Conservation (phyloP, 1,140 invertebrate genomes). For the Drosophila miranda region DNA sequence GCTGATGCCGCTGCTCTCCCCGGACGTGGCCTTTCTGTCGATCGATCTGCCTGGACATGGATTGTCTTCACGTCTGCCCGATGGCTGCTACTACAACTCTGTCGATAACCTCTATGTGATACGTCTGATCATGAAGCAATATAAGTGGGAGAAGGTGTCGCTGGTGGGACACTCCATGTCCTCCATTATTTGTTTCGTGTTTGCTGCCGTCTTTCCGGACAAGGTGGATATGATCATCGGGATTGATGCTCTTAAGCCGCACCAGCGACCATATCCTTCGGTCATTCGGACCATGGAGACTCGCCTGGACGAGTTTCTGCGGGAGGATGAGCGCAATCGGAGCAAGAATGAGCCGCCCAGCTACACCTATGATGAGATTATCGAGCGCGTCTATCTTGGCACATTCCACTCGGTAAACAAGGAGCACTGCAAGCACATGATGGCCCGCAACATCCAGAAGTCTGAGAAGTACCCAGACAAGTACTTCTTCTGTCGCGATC, state of each 20-base stretch:
- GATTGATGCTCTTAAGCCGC: slow-evolving; percentile 86
- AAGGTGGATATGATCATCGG: slow-evolving; percentile 86
- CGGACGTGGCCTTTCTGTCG: slow-evolving; percentile 85
- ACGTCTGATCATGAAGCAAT: slow-evolving; percentile 85
- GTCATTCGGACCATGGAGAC: slow-evolving; percentile 72
- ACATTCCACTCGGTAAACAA: slow-evolving; percentile 84
- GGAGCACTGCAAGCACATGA: slow-evolving; percentile 84
- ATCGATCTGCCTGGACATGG: slow-evolving; percentile 90
- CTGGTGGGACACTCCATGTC: slow-evolving; percentile 88
- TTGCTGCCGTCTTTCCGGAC: slow-evolving; percentile 85
- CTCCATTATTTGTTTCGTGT: slow-evolving; percentile 84
- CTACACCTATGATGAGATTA: slow-evolving; percentile 85
- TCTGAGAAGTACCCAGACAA: slow-evolving; percentile 85
- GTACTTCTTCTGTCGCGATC: slow-evolving; percentile 86
- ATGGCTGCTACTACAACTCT: slow-evolving; percentile 85
- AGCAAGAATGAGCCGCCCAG: slow-evolving; percentile 84
- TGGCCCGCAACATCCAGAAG: slow-evolving; percentile 84
- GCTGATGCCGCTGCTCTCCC: slow-evolving; percentile 85
- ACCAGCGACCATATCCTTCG: slow-evolving; percentile 75
- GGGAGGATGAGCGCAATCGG: slow-evolving; percentile 82
- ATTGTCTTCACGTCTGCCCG: slow-evolving; percentile 86
- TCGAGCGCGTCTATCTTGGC: slow-evolving; percentile 83
- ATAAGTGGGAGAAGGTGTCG: slow-evolving; percentile 88
- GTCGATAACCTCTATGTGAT: slow-evolving; percentile 85
- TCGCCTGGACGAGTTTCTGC: slow-evolving; percentile 83